These are phyloP conservation scores for Oxyura jamaicensis DNA, from an alignment of 2,113 vertebrate genomes.

Conservation along the genomic window DNA sequence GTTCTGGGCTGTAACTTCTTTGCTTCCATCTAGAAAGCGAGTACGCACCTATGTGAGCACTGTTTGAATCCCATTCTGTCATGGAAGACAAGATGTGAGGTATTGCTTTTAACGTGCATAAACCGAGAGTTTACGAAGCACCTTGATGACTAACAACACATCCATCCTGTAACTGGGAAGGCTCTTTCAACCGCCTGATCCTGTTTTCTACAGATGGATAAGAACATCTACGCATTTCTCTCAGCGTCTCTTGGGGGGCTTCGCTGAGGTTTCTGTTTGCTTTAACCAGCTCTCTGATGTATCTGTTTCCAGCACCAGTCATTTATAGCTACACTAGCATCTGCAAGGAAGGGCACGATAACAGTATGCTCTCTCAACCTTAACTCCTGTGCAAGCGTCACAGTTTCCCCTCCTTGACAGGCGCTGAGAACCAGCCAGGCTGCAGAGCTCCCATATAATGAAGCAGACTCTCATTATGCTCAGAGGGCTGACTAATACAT, in stretches of 20 bases:
- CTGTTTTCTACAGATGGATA: neutral
- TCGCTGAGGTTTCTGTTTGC: neutral
- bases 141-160: neutral
- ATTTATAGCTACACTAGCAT: neutral
- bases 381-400: neutral
- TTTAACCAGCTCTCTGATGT: neutral
- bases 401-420: neutral
- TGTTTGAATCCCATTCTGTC: neutral
- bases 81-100: neutral
- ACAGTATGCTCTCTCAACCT: conserved; percentile 6
- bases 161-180: neutral
- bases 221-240: neutral
- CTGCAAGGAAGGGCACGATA: neutral
- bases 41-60: neutral
- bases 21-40: neutral
- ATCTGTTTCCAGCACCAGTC: neutral
- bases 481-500: neutral
- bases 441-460: neutral
- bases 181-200: neutral
- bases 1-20: neutral
- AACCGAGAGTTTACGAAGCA: neutral
- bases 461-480: neutral
- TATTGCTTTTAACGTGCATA: neutral
- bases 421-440: neutral
- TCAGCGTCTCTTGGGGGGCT: neutral